A percentile compares a stretch with the other conserved stretches of the same genome.
These are phyloP conservation scores for Lasioglossum albipes DNA, from an alignment of 1,140 invertebrate genomes.

Conservation along the genomic window DNA sequence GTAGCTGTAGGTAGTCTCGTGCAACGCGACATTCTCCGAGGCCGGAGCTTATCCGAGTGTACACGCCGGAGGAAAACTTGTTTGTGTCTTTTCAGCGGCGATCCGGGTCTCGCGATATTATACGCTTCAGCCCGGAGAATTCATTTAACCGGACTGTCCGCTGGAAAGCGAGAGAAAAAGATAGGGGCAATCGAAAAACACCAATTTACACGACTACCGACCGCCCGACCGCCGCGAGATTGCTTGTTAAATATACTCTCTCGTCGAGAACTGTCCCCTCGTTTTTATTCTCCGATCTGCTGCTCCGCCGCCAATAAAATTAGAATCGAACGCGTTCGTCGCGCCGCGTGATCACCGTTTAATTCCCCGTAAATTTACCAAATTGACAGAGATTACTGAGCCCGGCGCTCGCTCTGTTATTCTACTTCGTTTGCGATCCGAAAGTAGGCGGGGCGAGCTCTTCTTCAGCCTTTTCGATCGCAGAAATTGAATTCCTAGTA, in stretches of 20 bases:
- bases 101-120: constrained; percentile 4
- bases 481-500: too few species aligned
- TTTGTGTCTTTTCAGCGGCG: background rate
- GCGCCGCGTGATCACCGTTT: background rate
- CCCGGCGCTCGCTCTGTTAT: too few species aligned
- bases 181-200: background rate
- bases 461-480: too few species aligned
- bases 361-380: background rate
- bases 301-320: background rate
- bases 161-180: background rate
- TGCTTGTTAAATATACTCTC: background rate
- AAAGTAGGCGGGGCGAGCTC: too few species aligned
- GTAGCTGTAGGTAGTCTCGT: too few species aligned
- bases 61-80: background rate
- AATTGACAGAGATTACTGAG: background rate
- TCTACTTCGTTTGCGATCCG: too few species aligned
- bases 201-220: background rate
- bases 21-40: background rate
- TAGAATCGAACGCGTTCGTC: background rate
- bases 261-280: background rate
- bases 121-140: background rate
- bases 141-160: constrained; percentile 4
- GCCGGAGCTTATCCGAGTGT: background rate
- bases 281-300: background rate
- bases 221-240: background rate